Evolutionary conservation across 2,888 invertebrate genomes (phyloP).

Genomic region (Mesorhabditis belari): DNA sequence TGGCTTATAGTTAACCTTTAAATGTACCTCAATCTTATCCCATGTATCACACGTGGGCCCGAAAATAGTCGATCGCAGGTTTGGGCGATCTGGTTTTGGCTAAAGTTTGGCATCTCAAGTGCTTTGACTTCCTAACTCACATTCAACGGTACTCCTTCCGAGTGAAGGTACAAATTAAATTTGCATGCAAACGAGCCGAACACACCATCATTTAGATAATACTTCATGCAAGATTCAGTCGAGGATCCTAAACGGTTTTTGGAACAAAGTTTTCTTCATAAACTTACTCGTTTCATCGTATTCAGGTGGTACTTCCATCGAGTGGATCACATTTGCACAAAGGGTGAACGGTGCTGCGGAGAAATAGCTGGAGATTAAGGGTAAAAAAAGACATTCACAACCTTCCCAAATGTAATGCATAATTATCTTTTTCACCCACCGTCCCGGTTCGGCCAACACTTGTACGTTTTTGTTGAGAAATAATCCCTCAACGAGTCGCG

Average conservation of each 20-base stretch:
- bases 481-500: slow-evolving; percentile 72
- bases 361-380: slow-evolving; percentile 63
- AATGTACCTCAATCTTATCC: slow-evolving; percentile 65
- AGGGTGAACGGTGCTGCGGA: slow-evolving; percentile 90
- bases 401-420: background rate
- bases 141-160: slow-evolving; percentile 67
- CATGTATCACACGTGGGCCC: slow-evolving; percentile 93
- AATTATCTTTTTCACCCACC: slow-evolving; percentile 53
- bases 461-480: slow-evolving; percentile 68
- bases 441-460: slow-evolving; percentile 90
- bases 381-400: background rate
- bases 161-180: slow-evolving; percentile 82
- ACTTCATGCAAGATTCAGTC: slow-evolving; percentile 55
- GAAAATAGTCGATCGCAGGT: slow-evolving; percentile 64
- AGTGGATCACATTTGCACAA: slow-evolving; percentile 78
- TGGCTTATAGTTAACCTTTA: slow-evolving; percentile 4
- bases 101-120: background rate
- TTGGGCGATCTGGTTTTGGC: slow-evolving; percentile 2
- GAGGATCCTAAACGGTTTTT: no score
- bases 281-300: background rate
- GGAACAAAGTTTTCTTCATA: no score
- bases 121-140: slow-evolving; percentile 54
- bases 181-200: slow-evolving; percentile 97
- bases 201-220: slow-evolving; percentile 96
- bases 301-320: slow-evolving; percentile 60